Evolutionary conservation across 2,888 invertebrate genomes (phyloP).

Genomic region (Lordiphosa andalusiaca): DNA sequence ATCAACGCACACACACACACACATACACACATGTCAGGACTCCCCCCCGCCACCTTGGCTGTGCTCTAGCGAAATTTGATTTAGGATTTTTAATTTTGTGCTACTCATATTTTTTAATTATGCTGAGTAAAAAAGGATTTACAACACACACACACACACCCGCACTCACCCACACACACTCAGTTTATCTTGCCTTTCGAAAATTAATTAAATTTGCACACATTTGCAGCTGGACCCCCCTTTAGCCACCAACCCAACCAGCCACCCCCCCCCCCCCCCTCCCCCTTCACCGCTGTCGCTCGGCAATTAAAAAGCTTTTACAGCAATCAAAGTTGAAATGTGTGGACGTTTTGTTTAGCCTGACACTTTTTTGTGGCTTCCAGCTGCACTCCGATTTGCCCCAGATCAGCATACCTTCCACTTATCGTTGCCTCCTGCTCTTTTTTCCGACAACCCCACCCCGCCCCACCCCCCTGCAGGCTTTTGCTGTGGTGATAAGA

Average conservation of each 20-base stretch:
- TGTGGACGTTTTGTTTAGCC: conserved; percentile 33
- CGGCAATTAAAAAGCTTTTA: conserved; percentile 74
- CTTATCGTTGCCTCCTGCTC: neutral
- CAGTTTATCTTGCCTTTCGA: conserved; percentile 54
- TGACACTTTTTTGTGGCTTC: conserved; percentile 5
- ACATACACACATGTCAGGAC: conserved; percentile 13
- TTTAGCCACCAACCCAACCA: conserved; percentile 9
- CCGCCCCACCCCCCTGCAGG: neutral
- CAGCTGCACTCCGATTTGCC: neutral
- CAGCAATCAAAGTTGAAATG: conserved; percentile 67
- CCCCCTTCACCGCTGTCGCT: conserved; percentile 24
- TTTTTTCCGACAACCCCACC: no score
- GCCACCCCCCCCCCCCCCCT: no score
- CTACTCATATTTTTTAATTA: conserved; percentile 76
- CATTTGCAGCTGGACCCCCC: conserved; percentile 59
- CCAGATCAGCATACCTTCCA: conserved; percentile 3
- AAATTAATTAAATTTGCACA: conserved; percentile 75
- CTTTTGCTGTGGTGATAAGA: conserved; percentile 13
- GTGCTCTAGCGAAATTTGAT: conserved; percentile 61
- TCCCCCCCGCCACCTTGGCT: conserved; percentile 6
- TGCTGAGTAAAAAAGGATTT: conserved; percentile 69
- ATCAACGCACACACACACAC: conserved; percentile 45
- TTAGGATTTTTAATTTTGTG: conserved; percentile 76
- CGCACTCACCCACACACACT: conserved; percentile 15
- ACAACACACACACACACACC: conserved; percentile 33